Base-by-base conservation (phyloP, 2,113 vertebrate genomes). In the Lamprotornis superbus region DNA sequence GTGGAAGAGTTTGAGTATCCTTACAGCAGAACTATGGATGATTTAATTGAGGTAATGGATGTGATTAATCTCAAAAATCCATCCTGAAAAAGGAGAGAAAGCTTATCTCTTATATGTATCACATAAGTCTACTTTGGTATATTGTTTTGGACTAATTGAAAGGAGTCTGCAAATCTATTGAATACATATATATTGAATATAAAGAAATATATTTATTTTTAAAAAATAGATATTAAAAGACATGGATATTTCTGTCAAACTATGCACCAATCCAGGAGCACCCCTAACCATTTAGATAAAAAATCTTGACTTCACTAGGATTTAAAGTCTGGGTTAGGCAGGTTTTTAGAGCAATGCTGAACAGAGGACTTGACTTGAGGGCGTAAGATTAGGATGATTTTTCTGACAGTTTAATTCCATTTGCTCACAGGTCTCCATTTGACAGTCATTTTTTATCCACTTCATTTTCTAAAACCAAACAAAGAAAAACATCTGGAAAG, bases 361-460 rank as follows among this genome's bases (percentile, higher is more conserved):
- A 39, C 27, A 91, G n/a, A 84, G 21, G 18, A 25, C 22, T 80
- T 87, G 63, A 74, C 78, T 61, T 63, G 35, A 85, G 49, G 75
- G n/a, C 12, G 40, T 50, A 63, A 85, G 59, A 91, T 60, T 90
- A 87, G 57, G 75, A 52, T 73, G 15, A 74, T 60, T 92, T 90
- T 93, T 93, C 16, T 88, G 85, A n/a, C 35, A 78, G 64, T 77
- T 90, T 90, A 83, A 80, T 90, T 80, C 71, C 55, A 16, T 70
- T 90, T 86, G 7, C 28, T 90, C 24, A 37, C 44, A 70, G 47
- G 27, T 81, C 56, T 94, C 42, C n/a, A 74, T 35, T 63, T 67
- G 42, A 83, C 52, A 93, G 25, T 39, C 33, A 55, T 80, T 81
- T 90, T 94, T 77, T 70, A 79, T 85, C 39, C 83, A 50, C 12